Evolutionary conservation across 2,888 invertebrate genomes (phyloP).

Genomic region (Helobdella robusta): DNA sequence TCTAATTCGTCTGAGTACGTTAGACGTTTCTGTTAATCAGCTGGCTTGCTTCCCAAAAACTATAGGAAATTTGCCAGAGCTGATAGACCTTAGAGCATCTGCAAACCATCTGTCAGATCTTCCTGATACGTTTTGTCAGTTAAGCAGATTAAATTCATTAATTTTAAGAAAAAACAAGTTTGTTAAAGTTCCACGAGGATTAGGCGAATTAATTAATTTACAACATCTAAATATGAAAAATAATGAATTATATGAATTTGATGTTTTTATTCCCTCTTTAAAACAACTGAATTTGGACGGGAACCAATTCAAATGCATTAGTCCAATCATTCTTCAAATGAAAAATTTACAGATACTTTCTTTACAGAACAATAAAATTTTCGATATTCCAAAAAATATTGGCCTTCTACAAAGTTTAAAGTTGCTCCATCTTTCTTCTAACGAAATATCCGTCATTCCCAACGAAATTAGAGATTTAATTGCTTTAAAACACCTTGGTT

Average conservation of each 20-base stretch:
- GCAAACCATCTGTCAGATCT: constrained; percentile 11
- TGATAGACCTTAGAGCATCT: constrained; percentile 20
- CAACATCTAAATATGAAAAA: constrained; percentile 22
- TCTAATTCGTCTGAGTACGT: background rate
- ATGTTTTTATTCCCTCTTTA: constrained; percentile 2
- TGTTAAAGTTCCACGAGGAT: constrained; percentile 5
- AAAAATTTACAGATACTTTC: constrained; percentile 17
- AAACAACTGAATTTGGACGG: constrained; percentile 22
- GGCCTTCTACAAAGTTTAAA: background rate
- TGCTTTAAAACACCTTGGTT: constrained; percentile 14
- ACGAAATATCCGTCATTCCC: constrained; percentile 8
- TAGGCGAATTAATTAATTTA: background rate
- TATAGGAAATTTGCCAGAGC: constrained; percentile 12
- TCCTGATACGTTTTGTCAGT: constrained; percentile 6
- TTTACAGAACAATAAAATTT: constrained; percentile 11
- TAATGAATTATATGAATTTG: constrained; percentile 7
- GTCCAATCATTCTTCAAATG: background rate
- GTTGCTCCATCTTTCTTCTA: constrained; percentile 4
- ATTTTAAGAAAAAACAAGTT: constrained; percentile 24
- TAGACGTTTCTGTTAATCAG: constrained; percentile 23
- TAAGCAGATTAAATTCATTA: constrained; percentile 11
- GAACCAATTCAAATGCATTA: constrained; percentile 10
- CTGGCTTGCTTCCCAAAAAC: constrained; percentile 13
- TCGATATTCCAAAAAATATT: constrained; percentile 3
- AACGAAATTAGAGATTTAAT: constrained; percentile 1